Evolutionary conservation across 2,797 vertebrate genomes (phyloP).

Genomic region (Balearica regulorum): DNA sequence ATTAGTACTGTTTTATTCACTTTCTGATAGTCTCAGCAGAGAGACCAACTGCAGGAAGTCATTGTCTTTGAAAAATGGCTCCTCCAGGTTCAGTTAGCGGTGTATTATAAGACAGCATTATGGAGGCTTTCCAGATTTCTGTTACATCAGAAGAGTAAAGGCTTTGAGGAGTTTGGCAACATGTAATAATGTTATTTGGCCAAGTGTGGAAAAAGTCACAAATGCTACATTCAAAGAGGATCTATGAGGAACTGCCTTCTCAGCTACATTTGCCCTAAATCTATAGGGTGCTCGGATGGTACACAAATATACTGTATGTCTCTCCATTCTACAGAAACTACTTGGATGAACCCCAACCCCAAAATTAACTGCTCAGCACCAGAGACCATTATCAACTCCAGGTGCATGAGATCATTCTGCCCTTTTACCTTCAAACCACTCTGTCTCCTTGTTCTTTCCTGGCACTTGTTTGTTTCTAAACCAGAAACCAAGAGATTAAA

Average conservation of each 20-base stretch:
- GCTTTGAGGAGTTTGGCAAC: background rate
- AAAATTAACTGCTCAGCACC: background rate
- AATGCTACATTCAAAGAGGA: background rate
- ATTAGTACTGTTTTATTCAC: background rate
- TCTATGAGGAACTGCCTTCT: background rate
- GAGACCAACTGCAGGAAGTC: background rate
- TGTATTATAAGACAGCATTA: background rate
- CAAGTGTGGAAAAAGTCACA: background rate
- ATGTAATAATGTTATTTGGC: background rate
- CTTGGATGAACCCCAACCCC: background rate
- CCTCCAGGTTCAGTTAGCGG: background rate
- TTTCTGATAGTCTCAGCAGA: background rate
- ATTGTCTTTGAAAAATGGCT: background rate
- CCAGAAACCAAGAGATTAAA: constrained; percentile 2
- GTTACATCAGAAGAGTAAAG: background rate
- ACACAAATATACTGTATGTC: background rate
- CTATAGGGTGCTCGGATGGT: background rate
- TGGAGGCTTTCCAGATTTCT: background rate
- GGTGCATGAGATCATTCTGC: constrained; percentile 1
- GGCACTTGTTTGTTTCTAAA: constrained; percentile 19
- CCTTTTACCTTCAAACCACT: background rate
- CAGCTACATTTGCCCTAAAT: background rate
- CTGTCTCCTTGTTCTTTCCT: background rate
- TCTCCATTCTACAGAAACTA: background rate
- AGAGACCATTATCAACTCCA: background rate